Percentiles rank a stretch among this genome's conserved stretches.
Evolutionary conservation across 2,888 invertebrate genomes (phyloP).

Genomic region (Epistrophella euchroma): DNA sequence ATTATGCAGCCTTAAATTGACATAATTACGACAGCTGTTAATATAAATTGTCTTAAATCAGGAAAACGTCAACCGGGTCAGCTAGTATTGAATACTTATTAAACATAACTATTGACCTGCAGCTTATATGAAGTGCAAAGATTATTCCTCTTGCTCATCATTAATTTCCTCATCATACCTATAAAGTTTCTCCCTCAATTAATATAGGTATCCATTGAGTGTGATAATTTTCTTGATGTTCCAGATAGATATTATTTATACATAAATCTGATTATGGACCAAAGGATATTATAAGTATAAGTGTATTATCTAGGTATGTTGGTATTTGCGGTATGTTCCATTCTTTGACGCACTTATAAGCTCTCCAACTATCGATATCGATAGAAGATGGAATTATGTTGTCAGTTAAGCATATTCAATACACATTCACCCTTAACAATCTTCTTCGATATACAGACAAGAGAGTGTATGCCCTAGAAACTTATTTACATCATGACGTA

Average conservation of each 20-base stretch:
- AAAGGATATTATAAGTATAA: conserved; percentile 1
- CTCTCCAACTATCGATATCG: neutral
- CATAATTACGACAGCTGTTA: too few species aligned
- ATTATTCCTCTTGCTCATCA: neutral
- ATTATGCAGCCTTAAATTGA: too few species aligned
- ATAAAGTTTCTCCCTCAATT: neutral
- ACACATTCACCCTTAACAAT: neutral
- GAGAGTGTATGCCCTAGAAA: conserved; percentile 17
- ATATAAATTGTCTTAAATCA: too few species aligned
- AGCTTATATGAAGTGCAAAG: neutral
- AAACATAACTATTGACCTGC: too few species aligned
- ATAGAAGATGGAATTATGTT: conserved; percentile 20
- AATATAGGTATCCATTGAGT: neutral
- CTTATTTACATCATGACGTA: conserved; percentile 16
- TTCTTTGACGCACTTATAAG: conserved; percentile 20
- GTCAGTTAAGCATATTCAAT: conserved; percentile 29
- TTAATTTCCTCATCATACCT: conserved; percentile 1
- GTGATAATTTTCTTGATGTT: conserved; percentile 1
- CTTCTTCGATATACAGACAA: neutral
- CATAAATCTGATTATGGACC: conserved; percentile 10
- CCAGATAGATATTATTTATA: too few species aligned
- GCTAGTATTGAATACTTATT: too few species aligned
- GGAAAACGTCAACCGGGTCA: too few species aligned
- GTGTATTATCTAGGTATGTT: neutral
- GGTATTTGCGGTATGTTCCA: neutral